Percentiles rank a stretch among this genome's conserved stretches.
These are phyloP conservation scores for Helostoma temminkii DNA, from an alignment of 2,797 vertebrate species.

Conservation along the genomic window DNA sequence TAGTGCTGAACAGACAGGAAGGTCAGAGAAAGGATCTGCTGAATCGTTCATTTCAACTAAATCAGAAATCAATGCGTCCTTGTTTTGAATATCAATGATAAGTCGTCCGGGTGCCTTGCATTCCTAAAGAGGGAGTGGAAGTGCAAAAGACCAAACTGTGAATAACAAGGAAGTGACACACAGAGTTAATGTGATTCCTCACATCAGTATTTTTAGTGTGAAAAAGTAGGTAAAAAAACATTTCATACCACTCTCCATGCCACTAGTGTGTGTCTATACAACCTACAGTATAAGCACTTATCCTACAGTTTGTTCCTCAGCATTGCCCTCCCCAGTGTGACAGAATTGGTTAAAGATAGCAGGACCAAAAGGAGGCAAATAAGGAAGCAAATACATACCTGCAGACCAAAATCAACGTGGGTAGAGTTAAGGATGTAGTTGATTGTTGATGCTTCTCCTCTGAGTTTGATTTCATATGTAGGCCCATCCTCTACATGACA, in stretches of 20 bases:
- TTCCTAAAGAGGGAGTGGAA: conserved; percentile 44
- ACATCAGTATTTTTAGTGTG: neutral
- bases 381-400: conserved; percentile 79
- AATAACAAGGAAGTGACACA: conserved; percentile 50
- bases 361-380: conserved; percentile 9
- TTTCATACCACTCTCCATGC: too few relatives aligned
- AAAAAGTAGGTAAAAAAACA: neutral
- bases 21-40: conserved; percentile 69
- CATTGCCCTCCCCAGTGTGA: too few relatives aligned
- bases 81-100: conserved; percentile 76
- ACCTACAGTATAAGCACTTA: too few relatives aligned
- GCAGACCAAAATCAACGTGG: conserved; percentile 85
- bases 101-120: conserved; percentile 48
- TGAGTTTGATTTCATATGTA: conserved; percentile 84
- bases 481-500: conserved; percentile 90
- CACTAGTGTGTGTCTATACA: too few relatives aligned
- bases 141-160: conserved; percentile 31
- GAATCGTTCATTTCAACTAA: conserved; percentile 65
- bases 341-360: too few relatives aligned
- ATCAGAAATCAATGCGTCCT: conserved; percentile 76
- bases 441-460: conserved; percentile 87
- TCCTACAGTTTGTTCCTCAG: neutral
- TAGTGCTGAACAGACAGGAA: conserved; percentile 60
- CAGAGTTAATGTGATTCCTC: conserved; percentile 31
- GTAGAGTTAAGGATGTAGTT: conserved; percentile 83